Evolutionary conservation across 2,888 invertebrate genomes (phyloP), one percentile per base, ranked within the genome.

Genomic region (Sphaerophoria taeniata): DNA sequence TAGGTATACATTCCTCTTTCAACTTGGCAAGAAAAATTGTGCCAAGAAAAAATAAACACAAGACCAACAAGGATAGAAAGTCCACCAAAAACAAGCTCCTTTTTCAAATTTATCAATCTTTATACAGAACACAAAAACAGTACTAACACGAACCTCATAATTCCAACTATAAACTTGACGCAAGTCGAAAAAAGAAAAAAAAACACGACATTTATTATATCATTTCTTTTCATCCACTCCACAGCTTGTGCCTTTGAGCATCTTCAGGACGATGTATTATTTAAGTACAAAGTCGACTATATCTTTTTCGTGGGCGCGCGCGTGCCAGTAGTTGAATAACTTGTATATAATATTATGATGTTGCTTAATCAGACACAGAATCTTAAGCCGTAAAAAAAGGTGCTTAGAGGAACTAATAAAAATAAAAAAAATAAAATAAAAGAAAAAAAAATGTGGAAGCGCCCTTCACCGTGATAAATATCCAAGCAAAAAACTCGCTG

Each of bases 301-400:
- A 67, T 67, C 67, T 51, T 39, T 67, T 65, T 53, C 53, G 49
- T 36, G 34, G 65, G 51, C 11, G 65, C 16, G 24, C 24, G 24
- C 24, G 1, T 24, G 1, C 24, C 24, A 43, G 43, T 24, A 2
- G 24, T 24, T 24, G 24, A 67, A 51, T 67, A 67, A 51, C 53
- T 67, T 67, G 24, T 24, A 2, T 53, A 67, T 53, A 53, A 67
- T 53, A 67, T 67, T 67, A 67, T 67, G 65, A 53, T 58, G 47
- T 47, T 65, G 65, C 24, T 65, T 51, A 58, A 67, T 74, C 65
- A 65, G 49, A 43, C 56, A 36, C 65, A 55, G 56, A 56, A 65
- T 65, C 74, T 65, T 56, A 74, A 74, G 74, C 74, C 43, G 39
- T 73, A 63, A 73, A 63, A 73, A 58, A 61, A 73, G 72, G 72